These are phyloP conservation scores for Buceros bicornis DNA, from an alignment of 2,797 vertebrate genomes.

Conservation along the genomic window DNA sequence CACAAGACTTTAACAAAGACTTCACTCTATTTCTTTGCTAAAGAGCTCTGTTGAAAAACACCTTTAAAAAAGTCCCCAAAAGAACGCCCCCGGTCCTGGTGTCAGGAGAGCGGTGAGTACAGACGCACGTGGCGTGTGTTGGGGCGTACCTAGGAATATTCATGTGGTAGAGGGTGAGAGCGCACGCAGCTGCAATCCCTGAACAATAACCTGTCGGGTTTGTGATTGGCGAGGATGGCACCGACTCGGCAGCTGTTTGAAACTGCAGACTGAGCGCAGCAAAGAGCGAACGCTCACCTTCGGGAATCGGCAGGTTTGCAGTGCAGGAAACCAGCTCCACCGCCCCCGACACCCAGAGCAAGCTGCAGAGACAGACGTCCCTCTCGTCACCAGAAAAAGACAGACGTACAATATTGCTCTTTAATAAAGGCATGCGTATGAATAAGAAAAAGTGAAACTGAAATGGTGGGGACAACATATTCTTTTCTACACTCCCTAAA, in stretches of 20 bases:
- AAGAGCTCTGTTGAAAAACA: not conserved
- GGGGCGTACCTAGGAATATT: not conserved
- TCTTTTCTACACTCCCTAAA: not conserved
- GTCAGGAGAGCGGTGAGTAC: not conserved
- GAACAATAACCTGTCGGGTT: not conserved
- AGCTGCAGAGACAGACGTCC: not conserved
- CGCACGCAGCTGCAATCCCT: not conserved
- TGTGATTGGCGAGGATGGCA: not conserved
- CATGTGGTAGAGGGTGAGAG: not conserved
- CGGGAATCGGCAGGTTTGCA: not conserved
- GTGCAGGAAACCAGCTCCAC: not conserved
- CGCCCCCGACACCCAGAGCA: not conserved
- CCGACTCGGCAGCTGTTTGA: not conserved
- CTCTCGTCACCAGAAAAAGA: not conserved
- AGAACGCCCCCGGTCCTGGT: not conserved
- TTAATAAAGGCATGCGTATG: not conserved
- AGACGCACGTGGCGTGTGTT: not conserved
- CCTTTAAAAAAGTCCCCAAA: not conserved
- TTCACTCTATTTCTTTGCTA: not conserved
- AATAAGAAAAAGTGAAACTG: not conserved
- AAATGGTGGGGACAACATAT: not conserved
- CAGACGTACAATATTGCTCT: fast-evolving
- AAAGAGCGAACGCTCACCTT: not conserved
- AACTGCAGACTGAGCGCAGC: not conserved
- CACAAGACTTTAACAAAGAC: not conserved